Evolutionary conservation across 2,888 invertebrate genomes (phyloP), one percentile per base, ranked within the genome.

Genomic region (Campopleginae sp.): DNA sequence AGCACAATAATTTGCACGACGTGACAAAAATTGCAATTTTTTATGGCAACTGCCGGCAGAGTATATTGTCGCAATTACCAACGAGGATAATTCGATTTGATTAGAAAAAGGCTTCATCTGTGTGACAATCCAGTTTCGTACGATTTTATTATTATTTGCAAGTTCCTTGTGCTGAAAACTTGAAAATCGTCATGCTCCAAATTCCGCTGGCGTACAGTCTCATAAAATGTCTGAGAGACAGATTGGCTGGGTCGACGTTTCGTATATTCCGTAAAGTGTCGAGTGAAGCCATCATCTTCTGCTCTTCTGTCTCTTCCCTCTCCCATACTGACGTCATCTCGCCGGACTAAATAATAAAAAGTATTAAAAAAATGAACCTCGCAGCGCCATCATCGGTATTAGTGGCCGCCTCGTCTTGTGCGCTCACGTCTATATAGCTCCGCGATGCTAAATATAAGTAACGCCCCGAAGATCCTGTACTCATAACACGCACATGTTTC

Each of bases 401-500:
- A 65, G 68, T 58, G 54, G 75, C 46, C 31, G 42, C 27, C 46
- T 70, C 48, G 78, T 63, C 48, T 66, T 48, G 42, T 51, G 38
- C 27, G 27, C 51, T 76, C 85, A 71, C 71, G 71, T 85, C 71
- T 79, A 63, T 51, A 51, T 70, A 65, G 58, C 70, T 66, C 48
- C 65, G 82, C 23, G 58, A 76, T 82, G 54, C 85, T 79, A 79
- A 82, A 82, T 82, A 85, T 82, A 76, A 85, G 78, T 76, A 65
- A 80, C 82, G 80, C 66, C 79, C 54, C 65, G 58, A 75, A 61
- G 54, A 75, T 61, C 72, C 19, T 42, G 38, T 23, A 75, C 17
- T 27, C 44, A 27, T 31, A 75, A 75, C 61, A 75, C 61, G 46
- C 44, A 44, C 33, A 23, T 44, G 27, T 61, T 44, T 23, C 46